Conservation (phyloP, 2,797 vertebrate species). For the Siniperca scherzeri region DNA sequence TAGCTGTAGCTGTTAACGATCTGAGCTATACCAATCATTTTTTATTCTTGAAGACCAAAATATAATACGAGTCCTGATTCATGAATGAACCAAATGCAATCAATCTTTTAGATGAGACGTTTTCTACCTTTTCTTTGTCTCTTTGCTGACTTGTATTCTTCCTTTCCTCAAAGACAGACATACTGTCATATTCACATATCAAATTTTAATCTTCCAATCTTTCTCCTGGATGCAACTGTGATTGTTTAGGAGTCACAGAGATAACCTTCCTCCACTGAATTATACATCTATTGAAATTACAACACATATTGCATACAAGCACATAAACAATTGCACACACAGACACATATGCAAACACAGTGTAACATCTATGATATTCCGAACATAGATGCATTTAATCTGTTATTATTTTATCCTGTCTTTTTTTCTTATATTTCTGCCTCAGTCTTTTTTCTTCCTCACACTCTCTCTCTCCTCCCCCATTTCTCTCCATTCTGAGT, state of each 20-base stretch:
- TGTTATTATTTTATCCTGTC: not conserved
- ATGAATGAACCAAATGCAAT: not conserved
- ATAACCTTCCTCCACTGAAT: constrained; percentile 17
- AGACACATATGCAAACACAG: not conserved
- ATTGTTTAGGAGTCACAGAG: constrained; percentile 32
- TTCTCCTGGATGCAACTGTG: constrained; percentile 23
- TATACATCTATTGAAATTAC: constrained; percentile 30
- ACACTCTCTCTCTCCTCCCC: not conserved
- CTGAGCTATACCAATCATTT: not conserved
- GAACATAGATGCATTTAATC: not conserved
- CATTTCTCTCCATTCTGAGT: not conserved
- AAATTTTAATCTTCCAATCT: constrained; percentile 59
- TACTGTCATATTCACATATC: constrained; percentile 22
- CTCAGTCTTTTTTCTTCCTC: not conserved
- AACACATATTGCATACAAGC: not conserved
- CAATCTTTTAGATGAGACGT: not conserved
- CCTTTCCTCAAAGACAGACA: constrained; percentile 4
- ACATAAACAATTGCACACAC: not conserved
- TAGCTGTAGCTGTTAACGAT: not conserved
- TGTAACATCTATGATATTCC: not conserved
- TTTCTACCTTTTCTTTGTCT: not conserved
- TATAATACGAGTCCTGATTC: not conserved
- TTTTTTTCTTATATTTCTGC: not conserved
- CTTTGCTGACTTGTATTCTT: constrained; percentile 8
- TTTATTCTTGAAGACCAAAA: not conserved